Conservation (phyloP, 1,140 invertebrate genomes). For the Lordiphosa mommai region DNA sequence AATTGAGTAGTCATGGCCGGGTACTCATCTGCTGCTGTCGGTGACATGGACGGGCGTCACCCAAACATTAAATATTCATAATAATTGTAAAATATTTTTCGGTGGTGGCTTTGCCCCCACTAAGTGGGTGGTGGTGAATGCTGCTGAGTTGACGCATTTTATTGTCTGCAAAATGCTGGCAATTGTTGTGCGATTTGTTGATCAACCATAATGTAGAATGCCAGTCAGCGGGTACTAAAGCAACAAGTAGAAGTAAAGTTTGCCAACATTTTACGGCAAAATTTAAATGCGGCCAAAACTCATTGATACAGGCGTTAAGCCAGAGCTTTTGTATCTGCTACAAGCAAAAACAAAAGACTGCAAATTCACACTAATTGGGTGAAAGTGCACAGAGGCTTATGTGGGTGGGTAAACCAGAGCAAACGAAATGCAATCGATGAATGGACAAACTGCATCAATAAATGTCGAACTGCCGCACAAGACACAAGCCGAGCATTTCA, state of each 20-base stretch:
- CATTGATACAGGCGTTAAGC: background rate
- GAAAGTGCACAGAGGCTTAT: constrained; percentile 24
- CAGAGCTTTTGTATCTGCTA: background rate
- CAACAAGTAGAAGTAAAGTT: constrained; percentile 31
- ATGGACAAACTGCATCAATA: constrained; percentile 63
- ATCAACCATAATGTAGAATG: constrained; percentile 32
- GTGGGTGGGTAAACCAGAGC: constrained; percentile 8
- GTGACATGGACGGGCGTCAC: constrained; percentile 38
- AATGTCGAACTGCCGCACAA: constrained; percentile 57
- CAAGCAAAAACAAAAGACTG: constrained; percentile 1
- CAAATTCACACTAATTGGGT: constrained; percentile 62
- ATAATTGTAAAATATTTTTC: constrained; percentile 59
- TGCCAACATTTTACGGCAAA: background rate
- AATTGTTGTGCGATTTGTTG: constrained; percentile 57
- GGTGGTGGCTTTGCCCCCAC: constrained; percentile 25
- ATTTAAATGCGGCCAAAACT: background rate
- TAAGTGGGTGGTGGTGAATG: constrained; percentile 14
- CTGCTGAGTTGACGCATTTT: constrained; percentile 61
- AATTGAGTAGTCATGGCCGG: constrained; percentile 67
- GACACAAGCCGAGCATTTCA: constrained; percentile 13
- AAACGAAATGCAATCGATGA: constrained; percentile 65
- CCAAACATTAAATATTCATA: constrained; percentile 63
- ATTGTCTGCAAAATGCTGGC: constrained; percentile 42
- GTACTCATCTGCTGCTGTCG: constrained; percentile 44
- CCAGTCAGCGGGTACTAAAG: constrained; percentile 29